Base-by-base conservation (phyloP, 2,888 invertebrate genomes). In the Acronicta leporina region DNA sequence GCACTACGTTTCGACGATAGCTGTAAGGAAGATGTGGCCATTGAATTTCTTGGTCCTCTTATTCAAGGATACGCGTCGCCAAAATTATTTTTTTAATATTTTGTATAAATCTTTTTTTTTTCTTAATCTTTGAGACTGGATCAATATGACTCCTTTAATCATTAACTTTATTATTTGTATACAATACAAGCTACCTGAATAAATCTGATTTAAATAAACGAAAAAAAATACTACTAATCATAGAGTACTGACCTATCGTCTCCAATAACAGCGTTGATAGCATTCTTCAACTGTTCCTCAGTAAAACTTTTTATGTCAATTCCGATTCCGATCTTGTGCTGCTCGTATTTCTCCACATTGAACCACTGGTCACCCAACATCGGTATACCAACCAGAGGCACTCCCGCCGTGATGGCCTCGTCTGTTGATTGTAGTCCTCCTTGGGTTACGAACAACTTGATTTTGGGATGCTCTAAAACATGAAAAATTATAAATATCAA, bases 401-500 rank as follows among this genome's bases (percentile, higher is more conserved):
- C 88, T 14, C 85, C 85, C 9, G 87, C 87, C 20, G 72, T 65
- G 16, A 94, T 88, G 0, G 92, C 87, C 76, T 38, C 38, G 38
- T 38, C 38, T n/a, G 38, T 38, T 7, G 38, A 38, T 38, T 38
- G 38, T n/a, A 38, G 61, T 9, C 93, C 93, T 40, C 89, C 91
- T 84, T 94, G 92, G 0, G 89, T 91, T 38, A 94, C 85, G 50
- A 86, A 86, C 1, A 85, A n/a, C 73, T 92, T 94, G 1, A 94
- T 58, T 52, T 94, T 94, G 7, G 89, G 87, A 75, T 95, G 94
- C 11, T 53, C 89, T 89, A 77, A 84, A 45, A 30, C 3, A 13
- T 30, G 8, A n/a, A n/a, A n/a, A n/a, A n/a, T n/a, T 27, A 27
- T 27, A 7, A 27, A 27, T 27, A 7, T 27, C 7, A 1, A 4